Base-by-base conservation (phyloP, 1,140 invertebrate genomes). In the Cardiocondyla obscurior region DNA sequence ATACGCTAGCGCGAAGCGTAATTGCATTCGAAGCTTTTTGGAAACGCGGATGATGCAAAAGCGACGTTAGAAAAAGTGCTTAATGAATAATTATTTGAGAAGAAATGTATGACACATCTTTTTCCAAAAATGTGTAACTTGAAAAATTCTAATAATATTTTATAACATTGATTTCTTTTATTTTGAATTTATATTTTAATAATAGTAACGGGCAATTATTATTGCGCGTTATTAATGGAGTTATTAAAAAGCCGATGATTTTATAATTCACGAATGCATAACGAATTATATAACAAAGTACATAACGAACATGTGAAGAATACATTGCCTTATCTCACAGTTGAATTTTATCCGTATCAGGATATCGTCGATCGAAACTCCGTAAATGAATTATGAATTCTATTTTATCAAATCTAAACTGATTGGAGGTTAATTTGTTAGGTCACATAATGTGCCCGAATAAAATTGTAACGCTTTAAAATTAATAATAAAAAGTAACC, bases 331-430 rank as follows among this genome's bases (percentile, higher is more conserved):
- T 10, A 14, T 8, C n/a, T 44, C 49, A 19, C 19, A 10, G 22
- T 25, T n/a, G 28, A 60, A 6, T 19, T 72, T 72, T 36, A 46
- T 3, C n/a, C 44, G 14, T 22, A 60, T 60, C 44, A 8, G 28
- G 16, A 25, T 28, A 58, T 6, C n/a, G n/a, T 2, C 57, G 57
- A 76, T 76, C 72, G 72, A 49, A 76, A 14, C n/a, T 49, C 6
- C 14, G 8, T 76, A 62, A 76, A 62, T 49, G 14, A 76, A 62
- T 76, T 22, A 76, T 49, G 57, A 62, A 64, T 60, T n/a, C 28
- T 42, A 76, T 76, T 64, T 60, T 60, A 76, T 76, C 14, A 64
- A 36, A n/a, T 12, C 22, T 7, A 33, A 39, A 76, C 64, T 22
- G 33, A 36, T 30, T 12, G 1, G 16, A 28, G 14, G 42, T 36